Base-by-base conservation (phyloP, 2,888 invertebrate genomes). In the Ornithoptera priamus region DNA sequence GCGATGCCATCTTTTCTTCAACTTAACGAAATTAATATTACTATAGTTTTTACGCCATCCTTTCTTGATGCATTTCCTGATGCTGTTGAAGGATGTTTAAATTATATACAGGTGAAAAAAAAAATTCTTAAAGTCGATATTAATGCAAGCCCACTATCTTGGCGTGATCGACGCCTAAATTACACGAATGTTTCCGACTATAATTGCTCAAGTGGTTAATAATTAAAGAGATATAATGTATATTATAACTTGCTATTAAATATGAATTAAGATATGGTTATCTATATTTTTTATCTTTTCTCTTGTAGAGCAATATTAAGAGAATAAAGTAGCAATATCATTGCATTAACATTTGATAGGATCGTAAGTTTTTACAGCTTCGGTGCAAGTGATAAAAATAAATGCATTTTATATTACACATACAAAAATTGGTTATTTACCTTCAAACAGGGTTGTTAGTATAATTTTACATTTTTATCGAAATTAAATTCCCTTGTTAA, bases 151-250 rank as follows among this genome's bases (percentile, higher is more conserved):
- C 10, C 18, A 53, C 50, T 53, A 24, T 50, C 60, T 69, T 56
- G 69, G 60, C 42, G 65, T 69, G 56, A 61, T 69, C 69, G 65
- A 61, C 30, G 53, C 20, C 56, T 69, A 46, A 65, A 69, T 68
- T 64, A 59, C 64, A 42, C 50, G 60, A 39, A 61, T 53, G 36
- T 64, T 53, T 64, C 59, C n/a, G 42, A 20, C 42, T 64, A 64
- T 46, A 69, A 65, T 65, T 65, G 39, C 42, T 60, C 61, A 60
- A 69, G 36, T 64, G 56, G 56, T 57, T 65, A 42, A 60, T 65
- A 65, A 69, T 62, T 65, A 60, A 60, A 46, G 63, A 36, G 1
- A 56, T 10, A 56, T 50, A 50, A 17, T 46, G 17, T 46, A 46
- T 42, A 42, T 15, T 67, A 56, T 17, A 62, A 62, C 18, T 17